phyloP scores from a whole-genome alignment of 2,797 vertebrate species.

The Microtus obscurus region DNA sequence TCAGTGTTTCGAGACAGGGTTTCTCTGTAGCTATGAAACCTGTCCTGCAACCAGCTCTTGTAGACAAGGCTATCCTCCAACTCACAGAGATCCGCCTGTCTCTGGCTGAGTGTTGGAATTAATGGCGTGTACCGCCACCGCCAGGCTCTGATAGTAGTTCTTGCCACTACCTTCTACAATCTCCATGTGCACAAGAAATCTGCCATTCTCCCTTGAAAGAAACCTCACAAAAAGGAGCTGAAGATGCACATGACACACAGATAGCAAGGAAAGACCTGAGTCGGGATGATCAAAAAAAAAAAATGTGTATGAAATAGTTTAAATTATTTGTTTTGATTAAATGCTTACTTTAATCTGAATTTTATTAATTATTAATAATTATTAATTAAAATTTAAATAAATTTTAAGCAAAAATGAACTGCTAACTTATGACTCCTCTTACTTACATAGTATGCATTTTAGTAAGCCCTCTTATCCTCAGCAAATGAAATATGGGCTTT shows the following conservation, averaged over 20 bases:
- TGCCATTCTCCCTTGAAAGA: not conserved
- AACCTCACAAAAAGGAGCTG: not conserved
- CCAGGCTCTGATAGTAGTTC: not conserved
- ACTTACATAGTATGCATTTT: not conserved
- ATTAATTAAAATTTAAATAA: constrained; percentile 13
- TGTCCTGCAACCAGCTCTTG: too few relatives aligned
- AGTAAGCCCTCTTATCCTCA: not conserved
- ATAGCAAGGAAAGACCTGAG: not conserved
- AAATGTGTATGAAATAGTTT: not conserved
- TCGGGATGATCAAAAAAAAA: not conserved
- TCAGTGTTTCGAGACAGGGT: too few relatives aligned
- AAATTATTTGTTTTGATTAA: constrained; percentile 3
- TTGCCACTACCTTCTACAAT: too few relatives aligned
- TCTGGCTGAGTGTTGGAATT: too few relatives aligned
- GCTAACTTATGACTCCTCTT: not conserved
- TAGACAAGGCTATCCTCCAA: too few relatives aligned
- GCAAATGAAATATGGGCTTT: not conserved
- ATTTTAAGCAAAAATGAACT: not conserved
- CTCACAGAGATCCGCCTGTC: too few relatives aligned
- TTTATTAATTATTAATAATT: not conserved
- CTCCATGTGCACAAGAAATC: not conserved
- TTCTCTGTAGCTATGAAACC: too few relatives aligned
- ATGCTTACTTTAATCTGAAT: not conserved
- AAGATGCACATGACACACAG: fast-evolving
- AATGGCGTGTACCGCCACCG: too few relatives aligned